phyloP scores from a whole-genome alignment of 2,888 invertebrate genomes.

The Lucinisca nassula region DNA sequence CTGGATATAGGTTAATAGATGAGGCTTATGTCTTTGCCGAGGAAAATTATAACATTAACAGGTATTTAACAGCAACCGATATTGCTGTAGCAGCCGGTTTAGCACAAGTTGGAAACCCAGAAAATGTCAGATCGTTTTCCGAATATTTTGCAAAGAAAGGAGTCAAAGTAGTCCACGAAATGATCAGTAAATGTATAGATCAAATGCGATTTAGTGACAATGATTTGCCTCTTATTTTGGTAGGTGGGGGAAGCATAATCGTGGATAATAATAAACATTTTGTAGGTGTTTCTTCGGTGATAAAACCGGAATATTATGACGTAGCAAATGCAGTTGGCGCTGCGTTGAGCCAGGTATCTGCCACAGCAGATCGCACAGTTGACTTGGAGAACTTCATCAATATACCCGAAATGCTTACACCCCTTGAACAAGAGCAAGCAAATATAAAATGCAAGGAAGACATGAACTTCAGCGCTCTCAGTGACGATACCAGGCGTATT shows the following conservation, averaged over 20 bases:
- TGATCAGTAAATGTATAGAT: conserved; percentile 80
- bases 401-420: conserved; percentile 41
- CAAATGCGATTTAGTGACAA: conserved; percentile 77
- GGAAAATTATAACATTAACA: conserved; percentile 9
- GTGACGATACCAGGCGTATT: conserved; percentile 61
- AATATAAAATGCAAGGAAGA: background rate
- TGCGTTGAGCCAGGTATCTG: conserved; percentile 84
- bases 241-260: conserved; percentile 85
- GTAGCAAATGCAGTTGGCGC: conserved; percentile 87
- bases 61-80: conserved; percentile 83
- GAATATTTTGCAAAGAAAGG: conserved; percentile 65
- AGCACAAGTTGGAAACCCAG: conserved; percentile 70
- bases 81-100: conserved; percentile 83
- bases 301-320: conserved; percentile 74
- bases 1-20: conserved; percentile 79
- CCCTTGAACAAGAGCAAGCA: background rate
- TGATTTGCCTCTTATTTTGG: conserved; percentile 81
- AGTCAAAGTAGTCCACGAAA: conserved; percentile 73
- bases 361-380: conserved; percentile 77
- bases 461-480: background rate
- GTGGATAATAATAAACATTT: conserved; percentile 70
- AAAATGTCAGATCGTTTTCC: conserved; percentile 69
- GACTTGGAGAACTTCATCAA: conserved; percentile 71
- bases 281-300: conserved; percentile 70
- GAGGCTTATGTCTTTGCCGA: conserved; percentile 80